Base-by-base conservation (phyloP, 2,113 vertebrate genomes). In the Vulpes lagopus region DNA sequence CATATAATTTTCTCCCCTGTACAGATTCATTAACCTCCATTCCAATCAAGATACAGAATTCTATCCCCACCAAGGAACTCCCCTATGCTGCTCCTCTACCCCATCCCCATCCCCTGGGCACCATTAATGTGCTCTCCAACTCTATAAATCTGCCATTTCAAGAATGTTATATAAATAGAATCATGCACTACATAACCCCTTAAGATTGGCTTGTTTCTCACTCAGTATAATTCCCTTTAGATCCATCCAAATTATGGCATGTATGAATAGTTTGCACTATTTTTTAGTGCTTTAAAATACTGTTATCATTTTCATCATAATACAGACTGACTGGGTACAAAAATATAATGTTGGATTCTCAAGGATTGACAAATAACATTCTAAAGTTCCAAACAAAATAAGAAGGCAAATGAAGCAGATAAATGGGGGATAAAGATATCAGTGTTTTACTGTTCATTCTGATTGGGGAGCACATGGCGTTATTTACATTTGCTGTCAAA, bases 231-330 rank as follows among this genome's bases (percentile, higher is more conserved):
- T 25, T 35, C 11, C n/a, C 55, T 69, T 85, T 82, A 78, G 22
- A 53, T 30, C 10, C 19, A 53, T 6, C 17, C 38, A 94, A 62
- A 30, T 49, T 85, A 38, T 55, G 87, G 14, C 23, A 73, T 23
- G 5, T 83, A 82, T 93, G 43, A 38, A 12, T 35, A 35, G 35
- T 30, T 84, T 80, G 11, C 38, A 57, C 32, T 32, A 14, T 17
- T 49, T 95, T 93, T 78, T 51, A 85, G 25, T 71, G 64, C 32
- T 91, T 22, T 95, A 25, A 94, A 94, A 94, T 30, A 88, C 19
- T 81, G 49, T 76, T 74, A 67, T 51, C 64, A 86, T 73, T 86
- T 91, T 87, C 32, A 95, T 91, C 59, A 91, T 19, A 53, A 49
- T 22, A 94, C 51, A 91, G 82, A 94, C 23, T 11, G n/a, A 93